These are phyloP conservation scores for Aquatica leii DNA, from an alignment of 2,888 invertebrate species.

Conservation along the genomic window DNA sequence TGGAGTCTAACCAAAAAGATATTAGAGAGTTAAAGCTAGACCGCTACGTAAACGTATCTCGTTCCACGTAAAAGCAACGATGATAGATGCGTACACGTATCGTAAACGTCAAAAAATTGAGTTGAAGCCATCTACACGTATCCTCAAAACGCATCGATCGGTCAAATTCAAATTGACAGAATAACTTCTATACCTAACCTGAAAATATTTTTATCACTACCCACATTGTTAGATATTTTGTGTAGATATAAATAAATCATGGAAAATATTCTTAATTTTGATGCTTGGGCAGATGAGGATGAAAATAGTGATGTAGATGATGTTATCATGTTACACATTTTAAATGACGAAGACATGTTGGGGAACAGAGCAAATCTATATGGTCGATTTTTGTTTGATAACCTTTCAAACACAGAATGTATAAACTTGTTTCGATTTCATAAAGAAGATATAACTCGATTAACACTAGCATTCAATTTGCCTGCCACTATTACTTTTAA, in stretches of 20 bases:
- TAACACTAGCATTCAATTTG: constrained; percentile 1
- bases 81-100: constrained; percentile 7
- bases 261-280: constrained; percentile 11
- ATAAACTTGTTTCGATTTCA: constrained; percentile 7
- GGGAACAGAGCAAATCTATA: constrained; percentile 5
- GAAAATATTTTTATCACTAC: constrained; percentile 7
- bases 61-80: background rate
- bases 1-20: too few relatives aligned
- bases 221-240: constrained; percentile 3
- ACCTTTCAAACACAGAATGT: constrained; percentile 5
- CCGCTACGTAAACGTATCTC: constrained; percentile 2
- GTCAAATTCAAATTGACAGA: background rate
- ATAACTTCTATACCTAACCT: background rate
- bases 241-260: constrained; percentile 6
- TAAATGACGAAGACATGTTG: constrained; percentile 6
- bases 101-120: background rate
- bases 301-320: constrained; percentile 8
- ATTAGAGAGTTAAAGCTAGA: too few relatives aligned
- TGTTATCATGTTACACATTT: constrained; percentile 8
- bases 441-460: background rate
- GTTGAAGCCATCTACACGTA: constrained; percentile 3
- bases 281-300: constrained; percentile 7
- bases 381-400: constrained; percentile 3
- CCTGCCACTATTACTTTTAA: constrained; percentile 5
- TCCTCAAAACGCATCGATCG: background rate